A percentile compares a stretch with the other conserved stretches of the same genome.
Evolutionary conservation across 37 sponge, comb jelly and placozoan genomes (phyloP).

Genomic region (Cladorhizidae sp.): DNA sequence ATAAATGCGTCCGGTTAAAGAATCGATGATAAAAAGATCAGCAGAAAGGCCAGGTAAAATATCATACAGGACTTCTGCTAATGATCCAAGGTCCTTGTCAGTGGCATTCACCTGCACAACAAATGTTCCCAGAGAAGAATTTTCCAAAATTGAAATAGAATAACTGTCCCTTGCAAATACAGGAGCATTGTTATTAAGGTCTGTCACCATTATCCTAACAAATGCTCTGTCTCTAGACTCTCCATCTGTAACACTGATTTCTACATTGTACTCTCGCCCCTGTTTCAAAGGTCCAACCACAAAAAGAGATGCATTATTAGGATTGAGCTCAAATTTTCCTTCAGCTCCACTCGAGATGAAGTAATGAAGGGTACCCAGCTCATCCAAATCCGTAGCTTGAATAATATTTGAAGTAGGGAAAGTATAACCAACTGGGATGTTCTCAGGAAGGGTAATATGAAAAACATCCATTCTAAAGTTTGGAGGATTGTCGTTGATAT

Average conservation of each 20-base stretch:
- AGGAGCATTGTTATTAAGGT: conserved; percentile 64
- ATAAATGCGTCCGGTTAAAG: conserved; percentile 33
- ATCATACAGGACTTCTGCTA: conserved; percentile 8
- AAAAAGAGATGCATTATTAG: conserved; percentile 34
- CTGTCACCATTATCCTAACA: conserved; percentile 17
- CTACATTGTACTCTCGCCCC: conserved; percentile 22
- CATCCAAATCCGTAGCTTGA: conserved; percentile 57
- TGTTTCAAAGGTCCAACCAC: conserved; percentile 4
- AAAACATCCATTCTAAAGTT: conserved; percentile 33
- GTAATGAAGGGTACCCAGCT: conserved; percentile 50
- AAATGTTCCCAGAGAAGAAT: conserved; percentile 28
- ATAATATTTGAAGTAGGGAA: conserved; percentile 32
- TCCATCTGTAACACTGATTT: conserved; percentile 53
- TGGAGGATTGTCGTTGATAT: conserved; percentile 71
- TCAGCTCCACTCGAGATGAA: conserved; percentile 43
- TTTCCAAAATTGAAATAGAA: conserved; percentile 35
- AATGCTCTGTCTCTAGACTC: conserved; percentile 11
- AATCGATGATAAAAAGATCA: conserved; percentile 34
- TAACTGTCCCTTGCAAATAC: conserved; percentile 35
- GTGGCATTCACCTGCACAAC: conserved; percentile 46
- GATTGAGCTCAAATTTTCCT: conserved; percentile 41
- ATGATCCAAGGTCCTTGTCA: conserved; percentile 25
- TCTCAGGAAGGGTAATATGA: conserved; percentile 10
- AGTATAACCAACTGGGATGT: not conserved
- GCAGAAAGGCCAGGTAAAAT: conserved; percentile 7